Evolutionary conservation across 2,888 invertebrate species (phyloP).

Genomic region (Drepana falcataria): DNA sequence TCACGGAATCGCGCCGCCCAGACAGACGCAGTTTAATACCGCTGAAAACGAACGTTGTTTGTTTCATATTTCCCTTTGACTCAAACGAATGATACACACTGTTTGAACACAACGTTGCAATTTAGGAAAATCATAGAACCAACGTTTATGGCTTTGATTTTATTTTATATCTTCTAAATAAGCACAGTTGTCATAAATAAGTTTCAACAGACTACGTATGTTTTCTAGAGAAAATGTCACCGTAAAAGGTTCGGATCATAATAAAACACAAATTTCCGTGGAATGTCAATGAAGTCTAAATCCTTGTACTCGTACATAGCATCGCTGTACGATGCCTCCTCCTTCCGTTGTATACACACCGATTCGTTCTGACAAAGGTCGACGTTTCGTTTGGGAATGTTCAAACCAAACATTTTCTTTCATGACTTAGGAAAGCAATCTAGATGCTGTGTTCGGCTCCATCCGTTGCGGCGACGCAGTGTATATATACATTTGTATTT

Average conservation of each 20-base stretch:
- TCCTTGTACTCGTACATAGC: neutral
- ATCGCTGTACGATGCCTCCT: neutral
- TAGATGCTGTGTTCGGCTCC: too few species aligned
- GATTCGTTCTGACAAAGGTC: neutral
- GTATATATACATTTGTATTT: too few species aligned
- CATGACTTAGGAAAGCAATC: neutral
- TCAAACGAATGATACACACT: neutral
- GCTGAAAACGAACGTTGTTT: neutral
- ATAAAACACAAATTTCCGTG: slow-evolving; percentile 25
- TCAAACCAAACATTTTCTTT: neutral
- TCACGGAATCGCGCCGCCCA: neutral
- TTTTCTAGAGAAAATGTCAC: slow-evolving; percentile 26
- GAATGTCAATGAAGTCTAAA: slow-evolving; percentile 23
- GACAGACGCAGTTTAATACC: neutral
- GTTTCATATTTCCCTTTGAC: neutral
- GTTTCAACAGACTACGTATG: slow-evolving; percentile 22
- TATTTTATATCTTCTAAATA: too few species aligned
- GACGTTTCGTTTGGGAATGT: neutral
- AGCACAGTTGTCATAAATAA: slow-evolving; percentile 15
- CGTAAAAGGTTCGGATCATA: slow-evolving; percentile 34
- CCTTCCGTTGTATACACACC: neutral
- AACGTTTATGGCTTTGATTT: too few species aligned
- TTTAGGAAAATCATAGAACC: neutral
- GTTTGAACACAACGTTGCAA: neutral
- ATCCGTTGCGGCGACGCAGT: too few species aligned